phyloP scores from a whole-genome alignment of 1,140 invertebrate genomes.

The Leguminivora glycinivorella region DNA sequence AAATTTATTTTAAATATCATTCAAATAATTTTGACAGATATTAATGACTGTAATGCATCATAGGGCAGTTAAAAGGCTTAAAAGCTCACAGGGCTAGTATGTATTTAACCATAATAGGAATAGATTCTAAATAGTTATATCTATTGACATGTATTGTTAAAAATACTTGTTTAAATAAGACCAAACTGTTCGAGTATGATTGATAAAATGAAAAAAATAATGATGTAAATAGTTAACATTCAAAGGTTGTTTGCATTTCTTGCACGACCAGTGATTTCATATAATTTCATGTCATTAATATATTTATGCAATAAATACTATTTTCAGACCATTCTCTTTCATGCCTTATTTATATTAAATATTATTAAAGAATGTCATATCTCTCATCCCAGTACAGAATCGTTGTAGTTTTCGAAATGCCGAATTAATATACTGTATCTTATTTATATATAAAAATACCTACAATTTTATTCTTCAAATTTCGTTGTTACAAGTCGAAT shows the following conservation, averaged over 20 bases:
- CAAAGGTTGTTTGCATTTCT: neutral
- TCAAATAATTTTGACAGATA: too few relatives aligned
- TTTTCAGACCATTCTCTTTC: neutral
- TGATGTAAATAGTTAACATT: neutral
- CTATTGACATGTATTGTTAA: neutral
- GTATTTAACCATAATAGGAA: neutral
- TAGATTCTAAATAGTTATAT: neutral
- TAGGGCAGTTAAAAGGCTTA: too few relatives aligned
- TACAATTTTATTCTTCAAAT: conserved; percentile 10
- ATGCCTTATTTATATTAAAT: conserved; percentile 23
- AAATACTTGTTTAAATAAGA: neutral
- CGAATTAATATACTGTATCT: conserved; percentile 8
- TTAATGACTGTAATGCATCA: too few relatives aligned
- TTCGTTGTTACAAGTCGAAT: conserved; percentile 18
- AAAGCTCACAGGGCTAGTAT: neutral
- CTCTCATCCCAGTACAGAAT: conserved; percentile 20
- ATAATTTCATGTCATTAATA: neutral
- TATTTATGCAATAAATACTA: conserved; percentile 20
- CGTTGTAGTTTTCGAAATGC: conserved; percentile 20
- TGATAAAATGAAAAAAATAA: too few relatives aligned
- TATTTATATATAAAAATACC: conserved; percentile 27
- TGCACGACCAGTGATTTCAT: neutral
- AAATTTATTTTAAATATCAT: too few relatives aligned
- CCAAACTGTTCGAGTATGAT: neutral
- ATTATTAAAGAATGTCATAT: conserved; percentile 22